Conservation (phyloP, 2,797 vertebrate species). For the Philypnodon macrostomus region DNA sequence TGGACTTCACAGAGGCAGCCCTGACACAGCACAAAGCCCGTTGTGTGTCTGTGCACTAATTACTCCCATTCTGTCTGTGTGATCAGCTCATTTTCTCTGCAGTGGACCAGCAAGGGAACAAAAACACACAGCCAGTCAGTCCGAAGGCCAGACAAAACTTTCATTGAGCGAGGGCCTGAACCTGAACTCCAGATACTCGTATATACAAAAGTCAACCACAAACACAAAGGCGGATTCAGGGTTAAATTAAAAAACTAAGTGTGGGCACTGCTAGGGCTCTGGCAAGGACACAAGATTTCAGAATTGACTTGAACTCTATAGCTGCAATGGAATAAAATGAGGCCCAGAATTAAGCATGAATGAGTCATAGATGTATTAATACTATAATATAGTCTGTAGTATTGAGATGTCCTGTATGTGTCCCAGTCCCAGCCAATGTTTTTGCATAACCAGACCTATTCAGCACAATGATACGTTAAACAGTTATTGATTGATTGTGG, state of each 20-base stretch:
- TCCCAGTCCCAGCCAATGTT: too few relatives aligned
- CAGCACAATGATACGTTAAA: too few relatives aligned
- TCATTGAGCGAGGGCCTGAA: slow-evolving; percentile 53
- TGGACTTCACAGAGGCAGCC: slow-evolving; percentile 33
- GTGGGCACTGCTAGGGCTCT: neutral
- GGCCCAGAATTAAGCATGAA: too few relatives aligned
- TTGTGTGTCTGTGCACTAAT: slow-evolving; percentile 48
- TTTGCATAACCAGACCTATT: too few relatives aligned
- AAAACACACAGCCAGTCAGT: slow-evolving; percentile 67
- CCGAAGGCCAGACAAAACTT: slow-evolving; percentile 47
- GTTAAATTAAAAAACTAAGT: neutral
- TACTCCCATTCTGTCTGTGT: slow-evolving; percentile 54
- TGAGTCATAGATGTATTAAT: too few relatives aligned
- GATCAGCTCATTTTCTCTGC: slow-evolving; percentile 61
- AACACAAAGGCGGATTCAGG: slow-evolving; percentile 13
- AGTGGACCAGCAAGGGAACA: slow-evolving; percentile 29
- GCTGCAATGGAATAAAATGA: neutral
- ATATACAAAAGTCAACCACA: slow-evolving; percentile 13
- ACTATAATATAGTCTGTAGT: too few relatives aligned
- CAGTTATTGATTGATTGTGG: too few relatives aligned
- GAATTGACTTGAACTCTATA: neutral
- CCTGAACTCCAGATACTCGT: slow-evolving; percentile 20
- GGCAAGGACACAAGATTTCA: neutral
- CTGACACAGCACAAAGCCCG: slow-evolving; percentile 41
- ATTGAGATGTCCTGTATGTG: too few relatives aligned